A percentile compares a stretch with the other conserved stretches of the same genome.
These are phyloP conservation scores for Bubo bubo DNA, from an alignment of 2,113 vertebrate genomes.

Conservation along the genomic window DNA sequence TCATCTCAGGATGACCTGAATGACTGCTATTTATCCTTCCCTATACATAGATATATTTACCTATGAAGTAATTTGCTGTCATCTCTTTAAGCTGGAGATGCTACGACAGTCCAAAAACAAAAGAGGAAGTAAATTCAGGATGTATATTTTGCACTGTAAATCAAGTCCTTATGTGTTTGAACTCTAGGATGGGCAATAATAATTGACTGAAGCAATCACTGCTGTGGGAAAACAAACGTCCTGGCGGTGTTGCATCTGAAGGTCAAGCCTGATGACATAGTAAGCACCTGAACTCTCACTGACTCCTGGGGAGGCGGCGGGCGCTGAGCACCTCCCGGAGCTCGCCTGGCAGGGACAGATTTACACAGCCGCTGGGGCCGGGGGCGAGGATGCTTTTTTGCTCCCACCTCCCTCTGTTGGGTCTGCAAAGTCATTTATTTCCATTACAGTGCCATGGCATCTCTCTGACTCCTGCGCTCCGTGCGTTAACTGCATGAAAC, in stretches of 20 bases:
- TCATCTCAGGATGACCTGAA: neutral
- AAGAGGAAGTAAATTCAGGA: slow-evolving; percentile 24
- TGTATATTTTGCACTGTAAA: slow-evolving; percentile 54
- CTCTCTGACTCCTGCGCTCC: neutral
- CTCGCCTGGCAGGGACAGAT: neutral
- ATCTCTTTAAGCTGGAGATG: neutral
- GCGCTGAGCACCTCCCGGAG: neutral
- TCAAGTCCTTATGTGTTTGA: slow-evolving; percentile 51
- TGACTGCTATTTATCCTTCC: neutral
- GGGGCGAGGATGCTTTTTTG: neutral
- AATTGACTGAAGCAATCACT: slow-evolving; percentile 66
- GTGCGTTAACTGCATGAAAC: neutral
- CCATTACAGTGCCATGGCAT: neutral
- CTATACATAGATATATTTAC: neutral
- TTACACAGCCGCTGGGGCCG: neutral
- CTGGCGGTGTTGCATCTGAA: slow-evolving; percentile 15
- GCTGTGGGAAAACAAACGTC: slow-evolving; percentile 59
- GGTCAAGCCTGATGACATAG: slow-evolving; percentile 52
- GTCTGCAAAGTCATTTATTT: slow-evolving; percentile 11
- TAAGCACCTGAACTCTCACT: slow-evolving; percentile 61
- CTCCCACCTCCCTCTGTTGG: neutral
- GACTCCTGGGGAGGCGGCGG: neutral
- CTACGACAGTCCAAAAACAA: neutral
- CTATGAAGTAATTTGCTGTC: neutral
- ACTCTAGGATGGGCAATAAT: slow-evolving; percentile 43